These are phyloP conservation scores for Styela clava DNA, from an alignment of 23 tunicate genomes.

Conservation along the genomic window DNA sequence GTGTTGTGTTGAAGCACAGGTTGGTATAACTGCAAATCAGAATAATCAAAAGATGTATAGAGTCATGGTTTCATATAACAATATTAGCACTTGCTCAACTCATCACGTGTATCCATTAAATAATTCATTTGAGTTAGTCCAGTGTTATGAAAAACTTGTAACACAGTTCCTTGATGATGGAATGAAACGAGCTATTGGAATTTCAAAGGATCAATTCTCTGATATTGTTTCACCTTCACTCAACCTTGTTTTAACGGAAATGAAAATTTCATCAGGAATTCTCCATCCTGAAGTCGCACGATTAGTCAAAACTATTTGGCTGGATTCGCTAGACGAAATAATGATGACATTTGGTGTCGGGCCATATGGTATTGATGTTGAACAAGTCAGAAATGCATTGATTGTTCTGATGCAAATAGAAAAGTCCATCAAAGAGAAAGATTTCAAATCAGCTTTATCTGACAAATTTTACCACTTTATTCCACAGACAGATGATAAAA, in stretches of 20 bases:
- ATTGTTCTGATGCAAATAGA: constrained; percentile 52
- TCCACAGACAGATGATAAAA: neutral
- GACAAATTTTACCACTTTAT: constrained; percentile 29
- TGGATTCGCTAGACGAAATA: constrained; percentile 32
- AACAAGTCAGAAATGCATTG: constrained; percentile 46
- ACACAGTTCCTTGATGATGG: neutral
- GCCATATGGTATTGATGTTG: neutral
- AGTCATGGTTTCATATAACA: constrained; percentile 24
- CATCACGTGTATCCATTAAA: neutral
- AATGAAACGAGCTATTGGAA: neutral
- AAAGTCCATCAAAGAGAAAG: constrained; percentile 30
- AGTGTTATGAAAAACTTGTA: constrained; percentile 13
- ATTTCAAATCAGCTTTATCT: constrained; percentile 25
- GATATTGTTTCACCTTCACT: neutral
- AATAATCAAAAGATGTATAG: neutral
- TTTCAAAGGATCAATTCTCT: neutral
- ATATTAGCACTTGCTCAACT: neutral
- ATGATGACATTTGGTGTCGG: neutral
- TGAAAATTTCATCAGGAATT: constrained; percentile 47
- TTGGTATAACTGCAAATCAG: neutral
- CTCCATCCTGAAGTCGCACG: constrained; percentile 41
- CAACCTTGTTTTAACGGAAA: constrained; percentile 44
- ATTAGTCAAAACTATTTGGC: constrained; percentile 10
- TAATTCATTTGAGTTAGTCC: neutral
- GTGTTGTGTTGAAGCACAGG: constrained; percentile 35